These are phyloP conservation scores for Epizoanthus ramosus DNA, from an alignment of 92 coral and sea anemone genomes.

Conservation along the genomic window DNA sequence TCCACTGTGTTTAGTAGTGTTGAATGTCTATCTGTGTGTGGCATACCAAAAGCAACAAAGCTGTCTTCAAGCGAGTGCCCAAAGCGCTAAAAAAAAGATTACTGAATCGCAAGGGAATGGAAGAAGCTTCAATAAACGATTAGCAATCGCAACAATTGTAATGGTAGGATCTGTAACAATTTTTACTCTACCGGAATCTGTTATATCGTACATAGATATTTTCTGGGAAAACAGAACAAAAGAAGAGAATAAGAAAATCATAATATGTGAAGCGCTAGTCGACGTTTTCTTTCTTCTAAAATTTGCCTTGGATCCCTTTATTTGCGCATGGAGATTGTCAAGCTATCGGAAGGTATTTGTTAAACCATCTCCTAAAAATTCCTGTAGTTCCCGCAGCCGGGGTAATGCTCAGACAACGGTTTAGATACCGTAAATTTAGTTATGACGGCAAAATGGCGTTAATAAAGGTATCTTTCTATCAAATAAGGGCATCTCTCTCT, in stretches of 20 bases:
- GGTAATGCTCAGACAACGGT: too few species aligned
- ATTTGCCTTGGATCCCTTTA: slow-evolving; percentile 30
- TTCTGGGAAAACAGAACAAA: slow-evolving; percentile 13
- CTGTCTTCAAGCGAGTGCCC: background rate
- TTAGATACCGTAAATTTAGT: too few species aligned
- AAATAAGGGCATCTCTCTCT: too few species aligned
- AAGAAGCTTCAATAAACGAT: slow-evolving; percentile 12
- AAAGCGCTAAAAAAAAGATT: background rate
- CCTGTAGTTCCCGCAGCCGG: background rate
- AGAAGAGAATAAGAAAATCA: background rate
- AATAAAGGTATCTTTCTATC: too few species aligned
- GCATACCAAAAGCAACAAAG: slow-evolving; percentile 23
- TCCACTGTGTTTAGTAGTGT: slow-evolving; percentile 12
- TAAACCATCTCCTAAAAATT: background rate
- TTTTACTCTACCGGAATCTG: slow-evolving; percentile 33
- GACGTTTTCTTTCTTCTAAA: slow-evolving; percentile 36
- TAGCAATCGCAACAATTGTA: slow-evolving; percentile 23
- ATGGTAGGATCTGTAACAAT: slow-evolving; percentile 17
- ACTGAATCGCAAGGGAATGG: background rate
- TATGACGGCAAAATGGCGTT: too few species aligned
- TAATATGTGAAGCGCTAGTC: slow-evolving; percentile 20
- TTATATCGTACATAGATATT: slow-evolving; percentile 26
- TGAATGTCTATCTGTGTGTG: slow-evolving; percentile 22
- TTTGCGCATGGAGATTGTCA: slow-evolving; percentile 32
- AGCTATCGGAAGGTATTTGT: background rate